Percentiles rank a stretch among this genome's conserved stretches.
Conservation (phyloP, 2,797 vertebrate species). For the Alectoris magna region DNA sequence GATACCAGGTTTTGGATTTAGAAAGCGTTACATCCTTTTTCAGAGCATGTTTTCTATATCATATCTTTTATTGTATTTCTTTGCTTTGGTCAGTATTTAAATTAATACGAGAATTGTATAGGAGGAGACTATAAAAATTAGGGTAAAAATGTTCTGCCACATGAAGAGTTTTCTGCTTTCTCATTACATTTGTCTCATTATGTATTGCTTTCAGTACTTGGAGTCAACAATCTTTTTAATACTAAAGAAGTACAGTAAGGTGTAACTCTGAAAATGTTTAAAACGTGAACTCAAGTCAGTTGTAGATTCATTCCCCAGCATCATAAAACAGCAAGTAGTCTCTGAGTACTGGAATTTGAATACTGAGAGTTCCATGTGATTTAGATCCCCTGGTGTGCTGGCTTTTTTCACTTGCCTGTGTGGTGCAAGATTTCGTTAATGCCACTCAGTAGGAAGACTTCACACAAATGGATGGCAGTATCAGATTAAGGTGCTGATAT, state of each 20-base stretch:
- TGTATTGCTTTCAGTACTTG: conserved; percentile 19
- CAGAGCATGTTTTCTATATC: background rate
- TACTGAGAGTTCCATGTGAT: background rate
- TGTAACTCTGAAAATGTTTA: background rate
- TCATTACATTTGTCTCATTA: background rate
- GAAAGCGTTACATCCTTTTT: conserved; percentile 11
- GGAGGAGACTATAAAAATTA: background rate
- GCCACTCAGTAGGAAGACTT: background rate
- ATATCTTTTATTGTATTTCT: background rate
- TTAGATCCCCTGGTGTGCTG: background rate
- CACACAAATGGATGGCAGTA: background rate
- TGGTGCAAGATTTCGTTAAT: background rate
- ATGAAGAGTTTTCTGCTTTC: background rate
- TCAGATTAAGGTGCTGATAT: conserved; percentile 1
- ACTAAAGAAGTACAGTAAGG: background rate
- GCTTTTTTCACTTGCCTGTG: background rate
- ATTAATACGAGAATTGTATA: background rate
- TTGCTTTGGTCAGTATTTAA: background rate
- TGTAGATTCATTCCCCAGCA: background rate
- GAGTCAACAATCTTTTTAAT: background rate
- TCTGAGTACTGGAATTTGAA: background rate
- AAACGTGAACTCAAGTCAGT: background rate
- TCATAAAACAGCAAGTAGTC: background rate
- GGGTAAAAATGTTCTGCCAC: background rate
- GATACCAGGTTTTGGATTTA: background rate